Evolutionary conservation across 1,140 invertebrate genomes (phyloP).

Genomic region (Phortica variegata): DNA sequence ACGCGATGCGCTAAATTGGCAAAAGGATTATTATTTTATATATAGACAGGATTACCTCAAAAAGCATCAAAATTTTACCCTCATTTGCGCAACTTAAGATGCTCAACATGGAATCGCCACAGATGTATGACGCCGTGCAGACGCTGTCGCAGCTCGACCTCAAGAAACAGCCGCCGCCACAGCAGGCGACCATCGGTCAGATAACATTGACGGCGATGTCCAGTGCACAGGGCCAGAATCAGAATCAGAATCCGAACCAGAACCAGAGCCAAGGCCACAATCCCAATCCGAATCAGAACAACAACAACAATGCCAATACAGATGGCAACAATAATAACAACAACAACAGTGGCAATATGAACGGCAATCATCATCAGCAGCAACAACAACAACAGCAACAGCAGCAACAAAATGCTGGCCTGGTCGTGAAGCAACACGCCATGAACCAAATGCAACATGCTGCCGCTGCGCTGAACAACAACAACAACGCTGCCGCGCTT

Average conservation of each 20-base stretch:
- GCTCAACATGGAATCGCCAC: conserved; percentile 68
- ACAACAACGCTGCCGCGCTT: conserved; percentile 40
- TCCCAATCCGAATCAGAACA: conserved; percentile 12
- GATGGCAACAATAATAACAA: conserved; percentile 54
- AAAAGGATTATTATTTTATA: not conserved
- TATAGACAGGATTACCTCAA: conserved; percentile 4
- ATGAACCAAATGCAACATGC: conserved; percentile 54
- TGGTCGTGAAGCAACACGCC: conserved; percentile 48
- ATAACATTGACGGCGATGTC: conserved; percentile 59
- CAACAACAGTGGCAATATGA: conserved; percentile 38
- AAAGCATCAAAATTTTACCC: conserved; percentile 54
- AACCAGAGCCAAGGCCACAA: conserved; percentile 40
- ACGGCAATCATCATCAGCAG: conserved; percentile 21
- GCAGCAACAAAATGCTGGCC: conserved; percentile 35
- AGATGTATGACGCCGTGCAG: conserved; percentile 66
- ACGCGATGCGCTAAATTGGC: not conserved
- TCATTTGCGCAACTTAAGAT: conserved; percentile 50
- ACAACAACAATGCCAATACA: conserved; percentile 25
- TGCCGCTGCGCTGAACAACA: conserved; percentile 49
- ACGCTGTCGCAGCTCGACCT: conserved; percentile 52
- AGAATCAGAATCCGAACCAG: conserved; percentile 41
- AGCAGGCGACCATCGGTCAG: conserved; percentile 59
- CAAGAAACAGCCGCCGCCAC: conserved; percentile 53
- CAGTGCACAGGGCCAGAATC: conserved; percentile 57
- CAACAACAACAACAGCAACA: conserved; percentile 8